A percentile compares a stretch with the other conserved stretches of the same genome.
Evolutionary conservation across 2,113 vertebrate genomes (phyloP).

Genomic region (Rhipidura dahli): DNA sequence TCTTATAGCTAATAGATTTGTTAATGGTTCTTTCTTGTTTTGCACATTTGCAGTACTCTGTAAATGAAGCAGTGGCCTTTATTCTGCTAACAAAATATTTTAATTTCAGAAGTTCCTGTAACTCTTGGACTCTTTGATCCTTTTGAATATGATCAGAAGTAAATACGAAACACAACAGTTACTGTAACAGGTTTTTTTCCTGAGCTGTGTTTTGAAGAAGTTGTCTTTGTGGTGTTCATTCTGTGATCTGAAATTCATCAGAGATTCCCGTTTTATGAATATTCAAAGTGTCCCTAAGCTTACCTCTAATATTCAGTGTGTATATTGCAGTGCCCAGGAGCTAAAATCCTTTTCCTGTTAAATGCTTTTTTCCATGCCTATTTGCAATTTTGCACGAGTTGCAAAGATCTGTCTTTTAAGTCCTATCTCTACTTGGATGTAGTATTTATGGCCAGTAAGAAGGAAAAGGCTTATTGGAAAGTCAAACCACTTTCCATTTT

Average conservation of each 20-base stretch:
- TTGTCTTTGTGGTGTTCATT: neutral
- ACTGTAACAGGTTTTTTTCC: neutral
- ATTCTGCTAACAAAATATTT: neutral
- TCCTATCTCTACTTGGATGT: neutral
- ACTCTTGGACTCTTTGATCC: neutral
- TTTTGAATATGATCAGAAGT: neutral
- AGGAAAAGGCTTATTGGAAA: neutral
- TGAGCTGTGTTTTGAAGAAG: neutral
- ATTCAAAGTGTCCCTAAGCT: neutral
- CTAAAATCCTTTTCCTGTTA: neutral
- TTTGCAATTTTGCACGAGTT: neutral
- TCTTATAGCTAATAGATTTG: neutral
- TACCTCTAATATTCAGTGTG: neutral
- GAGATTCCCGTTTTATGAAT: neutral
- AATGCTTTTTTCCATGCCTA: neutral
- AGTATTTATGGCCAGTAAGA: neutral
- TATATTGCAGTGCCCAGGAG: neutral
- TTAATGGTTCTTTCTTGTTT: neutral
- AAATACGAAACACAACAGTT: neutral
- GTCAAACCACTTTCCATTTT: neutral
- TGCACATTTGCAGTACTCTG: neutral
- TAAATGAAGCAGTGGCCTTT: neutral
- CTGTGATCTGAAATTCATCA: neutral
- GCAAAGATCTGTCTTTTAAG: neutral
- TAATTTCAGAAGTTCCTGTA: neutral